These are phyloP conservation scores for Stenolophus ochropezus DNA, from an alignment of 2,888 invertebrate genomes.

Conservation along the genomic window DNA sequence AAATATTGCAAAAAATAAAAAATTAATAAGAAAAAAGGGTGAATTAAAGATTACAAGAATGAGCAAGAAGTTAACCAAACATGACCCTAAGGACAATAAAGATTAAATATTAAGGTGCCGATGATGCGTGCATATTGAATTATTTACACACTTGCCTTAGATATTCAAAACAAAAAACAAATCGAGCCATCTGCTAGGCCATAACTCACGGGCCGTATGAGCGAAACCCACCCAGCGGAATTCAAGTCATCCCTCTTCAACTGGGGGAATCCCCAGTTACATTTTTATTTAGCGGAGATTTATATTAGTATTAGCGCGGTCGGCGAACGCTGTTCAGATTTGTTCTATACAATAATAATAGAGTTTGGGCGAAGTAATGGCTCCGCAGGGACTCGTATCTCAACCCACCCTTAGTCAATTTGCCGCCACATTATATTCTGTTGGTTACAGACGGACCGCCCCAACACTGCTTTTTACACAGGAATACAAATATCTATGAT, in stretches of 20 bases:
- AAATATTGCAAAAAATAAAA: no score
- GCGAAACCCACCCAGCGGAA: constrained; percentile 20
- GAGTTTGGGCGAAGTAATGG: constrained; percentile 73
- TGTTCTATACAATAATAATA: constrained; percentile 75
- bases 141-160: no score
- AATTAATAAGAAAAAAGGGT: no score
- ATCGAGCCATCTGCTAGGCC: constrained; percentile 14
- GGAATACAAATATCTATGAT: constrained; percentile 30
- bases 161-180: constrained; percentile 4
- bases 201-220: constrained; percentile 34
- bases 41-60: no score
- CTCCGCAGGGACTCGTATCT: constrained; percentile 73
- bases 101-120: no score
- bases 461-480: no score
- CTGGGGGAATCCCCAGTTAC: constrained; percentile 67
- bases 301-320: constrained; percentile 73
- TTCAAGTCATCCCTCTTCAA: constrained; percentile 13
- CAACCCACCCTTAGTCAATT: constrained; percentile 71
- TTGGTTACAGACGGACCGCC: constrained; percentile 68
- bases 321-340: constrained; percentile 72
- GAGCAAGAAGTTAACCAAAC: no score
- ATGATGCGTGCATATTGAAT: no score
- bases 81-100: no score
- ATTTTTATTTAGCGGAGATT: constrained; percentile 73
- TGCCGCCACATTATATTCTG: constrained; percentile 74